Evolutionary conservation across 1,140 invertebrate genomes (phyloP), one percentile per base, ranked within the genome.

Genomic region (Saccostrea cuccullata): DNA sequence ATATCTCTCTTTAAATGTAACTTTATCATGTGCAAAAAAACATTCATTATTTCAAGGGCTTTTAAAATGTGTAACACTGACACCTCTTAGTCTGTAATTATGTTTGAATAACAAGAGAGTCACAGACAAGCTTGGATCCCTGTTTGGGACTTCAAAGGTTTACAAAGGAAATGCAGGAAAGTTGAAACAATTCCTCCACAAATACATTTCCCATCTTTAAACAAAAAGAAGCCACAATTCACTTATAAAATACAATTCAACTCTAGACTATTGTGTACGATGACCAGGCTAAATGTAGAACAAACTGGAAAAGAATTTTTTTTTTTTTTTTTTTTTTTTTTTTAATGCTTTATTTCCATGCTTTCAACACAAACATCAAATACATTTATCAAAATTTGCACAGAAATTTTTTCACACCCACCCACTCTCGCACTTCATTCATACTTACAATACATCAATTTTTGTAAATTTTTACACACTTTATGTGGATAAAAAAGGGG

Each of bases 1-100:
- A 77, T 12, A 77, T 77, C 70, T 77, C 70, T 77, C 70, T 36
- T 77, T 30, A 77, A 77, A 77, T 77, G 70, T 30, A 77, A 77
- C 70, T 77, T 30, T 30, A 77, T 77, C 70, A 40, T 30, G 26
- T 77, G 70, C 70, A 77, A 77, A 77, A 77, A 77, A 36, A 26
- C 26, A 77, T 77, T 77, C 26, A 30, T 77, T 77, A 77, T 77
- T 77, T 77, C 26, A 77, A 36, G 70, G 70, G 70, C 26, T 30
- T 77, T 77, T 77, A 30, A 77, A 30, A 73, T 26, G 26, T 77
- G 70, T 77, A 77, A 77, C 70, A 77, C 30, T 77, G 15, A 77
- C 70, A 77, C 70, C 70, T 30, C 26, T 13, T 12, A 26, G 70
- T 77, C 70, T 30, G 26, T 77, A 77, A 77, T 77, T 77, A 77